Conservation (phyloP, 2,888 invertebrate species). For the Mythimna albipuncta region DNA sequence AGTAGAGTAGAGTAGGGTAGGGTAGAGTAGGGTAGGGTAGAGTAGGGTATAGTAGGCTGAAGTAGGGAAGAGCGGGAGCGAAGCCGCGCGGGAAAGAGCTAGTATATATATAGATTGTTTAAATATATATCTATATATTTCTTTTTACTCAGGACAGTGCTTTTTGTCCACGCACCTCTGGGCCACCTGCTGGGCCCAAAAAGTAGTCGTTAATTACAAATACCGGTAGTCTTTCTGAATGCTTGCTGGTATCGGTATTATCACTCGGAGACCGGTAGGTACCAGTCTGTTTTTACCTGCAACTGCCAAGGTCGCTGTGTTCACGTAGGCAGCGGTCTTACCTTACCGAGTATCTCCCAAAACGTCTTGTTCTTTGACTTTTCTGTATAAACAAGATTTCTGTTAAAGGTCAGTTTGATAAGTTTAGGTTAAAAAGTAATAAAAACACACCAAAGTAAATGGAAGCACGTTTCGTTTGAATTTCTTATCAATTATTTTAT, state of each 20-base stretch:
- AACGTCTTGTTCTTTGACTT: constrained; percentile 34
- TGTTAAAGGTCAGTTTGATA: constrained; percentile 43
- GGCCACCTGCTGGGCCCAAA: too few relatives aligned
- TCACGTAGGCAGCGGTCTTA: constrained; percentile 59
- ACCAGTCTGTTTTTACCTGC: constrained; percentile 44
- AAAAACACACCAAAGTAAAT: constrained; percentile 20
- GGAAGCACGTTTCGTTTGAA: constrained; percentile 12
- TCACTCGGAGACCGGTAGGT: constrained; percentile 11
- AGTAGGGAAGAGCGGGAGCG: too few relatives aligned
- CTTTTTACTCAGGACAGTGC: background rate
- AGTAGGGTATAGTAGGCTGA: too few relatives aligned
- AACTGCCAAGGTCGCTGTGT: constrained; percentile 57
- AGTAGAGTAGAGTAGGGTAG: too few relatives aligned
- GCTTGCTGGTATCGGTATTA: constrained; percentile 13
- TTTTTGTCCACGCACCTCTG: background rate
- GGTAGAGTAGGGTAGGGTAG: too few relatives aligned
- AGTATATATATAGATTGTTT: too few relatives aligned
- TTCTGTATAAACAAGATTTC: constrained; percentile 28
- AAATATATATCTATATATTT: background rate
- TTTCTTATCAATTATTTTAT: constrained; percentile 15
- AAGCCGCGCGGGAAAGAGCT: too few relatives aligned
- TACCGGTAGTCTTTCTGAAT: background rate
- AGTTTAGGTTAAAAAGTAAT: constrained; percentile 23
- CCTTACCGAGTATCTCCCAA: constrained; percentile 49
- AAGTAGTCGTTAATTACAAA: background rate